A percentile compares a stretch with the other conserved stretches of the same genome.
phyloP scores from a whole-genome alignment of 2,113 vertebrate genomes.

The Ammodytes marinus region DNA sequence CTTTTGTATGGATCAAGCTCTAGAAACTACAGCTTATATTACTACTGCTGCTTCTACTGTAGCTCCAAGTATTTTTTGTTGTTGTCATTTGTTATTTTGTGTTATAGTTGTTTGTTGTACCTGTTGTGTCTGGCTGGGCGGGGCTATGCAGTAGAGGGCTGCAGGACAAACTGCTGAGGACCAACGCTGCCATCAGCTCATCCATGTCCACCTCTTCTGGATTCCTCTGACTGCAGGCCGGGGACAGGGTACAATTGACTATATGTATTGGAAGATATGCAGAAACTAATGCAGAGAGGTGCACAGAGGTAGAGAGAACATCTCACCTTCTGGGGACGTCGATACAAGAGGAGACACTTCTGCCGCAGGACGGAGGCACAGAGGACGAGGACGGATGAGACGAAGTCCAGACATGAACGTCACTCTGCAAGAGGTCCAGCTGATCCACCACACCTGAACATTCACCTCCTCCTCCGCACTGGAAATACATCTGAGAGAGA shows the following conservation, averaged over 20 bases:
- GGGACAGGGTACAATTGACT: background rate
- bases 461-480: slow-evolving; percentile 81
- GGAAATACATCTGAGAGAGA: slow-evolving; percentile 84
- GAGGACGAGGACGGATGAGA: slow-evolving; percentile 44
- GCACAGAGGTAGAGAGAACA: background rate
- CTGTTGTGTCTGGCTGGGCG: slow-evolving; percentile 74
- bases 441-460: slow-evolving; percentile 78
- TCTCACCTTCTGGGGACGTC: slow-evolving; percentile 91
- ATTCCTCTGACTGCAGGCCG: slow-evolving; percentile 60
- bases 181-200: slow-evolving; percentile 96
- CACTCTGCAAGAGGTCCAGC: slow-evolving; percentile 76
- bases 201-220: slow-evolving; percentile 90
- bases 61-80: background rate
- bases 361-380: background rate
- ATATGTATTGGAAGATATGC: too few species aligned
- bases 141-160: slow-evolving; percentile 90
- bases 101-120: slow-evolving; percentile 68
- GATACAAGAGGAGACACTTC: slow-evolving; percentile 87
- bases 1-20: too few species aligned
- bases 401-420: slow-evolving; percentile 67
- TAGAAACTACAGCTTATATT: too few species aligned
- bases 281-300: background rate
- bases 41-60: too few species aligned
- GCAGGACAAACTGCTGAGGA: slow-evolving; percentile 94
- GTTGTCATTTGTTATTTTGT: background rate